Evolutionary conservation across 2,888 invertebrate species (phyloP).

Genomic region (Aquatica leii): DNA sequence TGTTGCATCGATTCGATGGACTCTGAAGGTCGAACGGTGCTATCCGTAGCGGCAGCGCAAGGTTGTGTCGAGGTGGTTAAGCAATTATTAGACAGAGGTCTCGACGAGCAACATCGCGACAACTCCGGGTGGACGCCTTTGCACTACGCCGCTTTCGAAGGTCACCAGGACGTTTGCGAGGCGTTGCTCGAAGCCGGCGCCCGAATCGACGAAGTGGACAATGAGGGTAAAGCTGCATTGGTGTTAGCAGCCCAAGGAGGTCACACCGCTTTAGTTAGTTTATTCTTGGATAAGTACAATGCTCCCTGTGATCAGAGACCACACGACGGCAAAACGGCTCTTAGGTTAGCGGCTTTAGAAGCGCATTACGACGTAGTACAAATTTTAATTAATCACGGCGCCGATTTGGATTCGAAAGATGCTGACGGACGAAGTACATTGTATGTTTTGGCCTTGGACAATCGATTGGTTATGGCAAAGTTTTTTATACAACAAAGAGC

Average conservation of each 20-base stretch:
- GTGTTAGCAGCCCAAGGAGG: slow-evolving; percentile 92
- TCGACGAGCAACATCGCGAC: slow-evolving; percentile 88
- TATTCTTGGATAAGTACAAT: slow-evolving; percentile 76
- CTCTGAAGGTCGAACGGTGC: slow-evolving; percentile 89
- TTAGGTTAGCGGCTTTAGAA: slow-evolving; percentile 84
- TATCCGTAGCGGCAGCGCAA: slow-evolving; percentile 85
- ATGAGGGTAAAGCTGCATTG: slow-evolving; percentile 88
- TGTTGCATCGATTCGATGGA: slow-evolving; percentile 96
- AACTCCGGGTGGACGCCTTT: slow-evolving; percentile 98
- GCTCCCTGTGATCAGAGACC: slow-evolving; percentile 86
- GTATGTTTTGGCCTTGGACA: slow-evolving; percentile 90
- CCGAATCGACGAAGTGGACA: slow-evolving; percentile 87
- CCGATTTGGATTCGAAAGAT: slow-evolving; percentile 88
- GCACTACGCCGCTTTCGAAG: slow-evolving; percentile 95
- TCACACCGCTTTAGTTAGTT: slow-evolving; percentile 72
- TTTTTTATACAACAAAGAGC: slow-evolving; percentile 82
- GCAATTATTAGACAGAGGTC: slow-evolving; percentile 85
- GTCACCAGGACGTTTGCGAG: slow-evolving; percentile 84
- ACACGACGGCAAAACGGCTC: slow-evolving; percentile 89
- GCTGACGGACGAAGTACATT: slow-evolving; percentile 92
- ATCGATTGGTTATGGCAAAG: slow-evolving; percentile 83
- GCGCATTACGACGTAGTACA: slow-evolving; percentile 84
- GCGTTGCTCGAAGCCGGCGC: slow-evolving; percentile 87
- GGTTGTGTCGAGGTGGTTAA: slow-evolving; percentile 89
- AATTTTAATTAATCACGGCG: slow-evolving; percentile 74